Base-by-base conservation (phyloP, 1,140 invertebrate genomes). In the Hirudo medicinalis region DNA sequence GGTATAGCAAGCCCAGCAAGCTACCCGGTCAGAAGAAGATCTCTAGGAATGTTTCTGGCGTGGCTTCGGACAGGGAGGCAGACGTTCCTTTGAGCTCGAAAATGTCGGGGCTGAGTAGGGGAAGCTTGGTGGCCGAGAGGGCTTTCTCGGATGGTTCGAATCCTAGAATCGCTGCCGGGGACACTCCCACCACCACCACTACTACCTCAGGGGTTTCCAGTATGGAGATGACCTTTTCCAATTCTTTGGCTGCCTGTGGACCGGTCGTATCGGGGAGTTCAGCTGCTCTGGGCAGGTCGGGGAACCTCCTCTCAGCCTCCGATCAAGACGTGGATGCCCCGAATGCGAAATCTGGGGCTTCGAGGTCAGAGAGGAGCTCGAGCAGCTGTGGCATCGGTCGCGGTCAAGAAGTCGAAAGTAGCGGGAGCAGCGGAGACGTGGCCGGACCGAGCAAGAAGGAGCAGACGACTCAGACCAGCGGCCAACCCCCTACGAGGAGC, bases 11-110 rank as follows among this genome's bases (percentile, higher is more conserved):
- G 22, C 29, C 22, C 9, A 32, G 57, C 29, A 63, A 32, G 22
- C 22, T 22, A 6, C 22, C 22, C 29, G 19, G 29, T 20, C 57
- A 63, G 57, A 63, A 22, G 22, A 63, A 32, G 22, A n/a, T 13
- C 76, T 89, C 27, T 79, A 89, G 54, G 78, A 80, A 72, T 76
- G 77, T 54, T 73, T 74, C 54, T 32, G 57, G 22, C 22, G 32
- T n/a, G 19, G 36, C 19, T 0, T 22, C n/a, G 19, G 22, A 25
- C 69, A 70, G n/a, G 19, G 22, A n/a, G 22, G 20, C 36, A n/a
- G n/a, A 32, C 9, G n/a, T 3, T 6, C n/a, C 36, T 36, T 25
- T 11, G 20, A n/a, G 32, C 6, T 40, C 22, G 27, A 36, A 68
- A 32, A 68, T 17, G 20, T 2, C 20, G 9, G n/a, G n/a, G 25